Evolutionary conservation across 1,140 invertebrate species (phyloP).

Genomic region (Aphis gossypii): DNA sequence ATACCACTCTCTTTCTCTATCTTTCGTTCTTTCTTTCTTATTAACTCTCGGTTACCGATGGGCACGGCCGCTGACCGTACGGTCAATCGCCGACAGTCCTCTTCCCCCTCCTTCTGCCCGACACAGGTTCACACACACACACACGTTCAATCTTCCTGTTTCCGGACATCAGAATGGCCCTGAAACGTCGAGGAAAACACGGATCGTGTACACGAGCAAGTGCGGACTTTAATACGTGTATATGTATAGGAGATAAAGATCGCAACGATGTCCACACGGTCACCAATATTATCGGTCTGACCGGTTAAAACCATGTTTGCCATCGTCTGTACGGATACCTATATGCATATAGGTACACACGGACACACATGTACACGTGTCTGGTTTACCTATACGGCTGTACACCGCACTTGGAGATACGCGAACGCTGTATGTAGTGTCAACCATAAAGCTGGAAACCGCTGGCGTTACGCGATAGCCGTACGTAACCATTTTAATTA

Average conservation of each 20-base stretch:
- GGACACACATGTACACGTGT: slow-evolving; percentile 8
- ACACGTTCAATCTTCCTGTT: slow-evolving; percentile 4
- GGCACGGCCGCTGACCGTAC: neutral
- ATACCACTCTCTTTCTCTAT: neutral
- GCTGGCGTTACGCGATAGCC: slow-evolving; percentile 37
- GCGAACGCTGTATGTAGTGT: neutral
- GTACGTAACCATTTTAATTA: slow-evolving; percentile 52
- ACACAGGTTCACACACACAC: neutral
- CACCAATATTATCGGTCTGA: slow-evolving; percentile 7
- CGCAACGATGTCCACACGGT: neutral
- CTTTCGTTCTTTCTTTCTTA: neutral
- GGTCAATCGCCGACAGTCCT: neutral
- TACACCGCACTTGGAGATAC: neutral
- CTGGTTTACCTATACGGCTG: no score
- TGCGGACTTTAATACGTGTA: neutral
- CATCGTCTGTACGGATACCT: neutral
- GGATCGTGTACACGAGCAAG: slow-evolving; percentile 29
- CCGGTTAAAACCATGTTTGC: slow-evolving; percentile 35
- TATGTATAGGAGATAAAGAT: neutral
- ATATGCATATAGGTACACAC: neutral
- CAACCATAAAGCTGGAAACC: slow-evolving; percentile 35
- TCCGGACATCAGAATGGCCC: slow-evolving; percentile 1
- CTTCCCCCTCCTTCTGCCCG: no score
- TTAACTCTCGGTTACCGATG: neutral
- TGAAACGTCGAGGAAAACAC: slow-evolving; percentile 25